Conservation (phyloP, 2,113 vertebrate genomes). For the Psittacus erithacus region DNA sequence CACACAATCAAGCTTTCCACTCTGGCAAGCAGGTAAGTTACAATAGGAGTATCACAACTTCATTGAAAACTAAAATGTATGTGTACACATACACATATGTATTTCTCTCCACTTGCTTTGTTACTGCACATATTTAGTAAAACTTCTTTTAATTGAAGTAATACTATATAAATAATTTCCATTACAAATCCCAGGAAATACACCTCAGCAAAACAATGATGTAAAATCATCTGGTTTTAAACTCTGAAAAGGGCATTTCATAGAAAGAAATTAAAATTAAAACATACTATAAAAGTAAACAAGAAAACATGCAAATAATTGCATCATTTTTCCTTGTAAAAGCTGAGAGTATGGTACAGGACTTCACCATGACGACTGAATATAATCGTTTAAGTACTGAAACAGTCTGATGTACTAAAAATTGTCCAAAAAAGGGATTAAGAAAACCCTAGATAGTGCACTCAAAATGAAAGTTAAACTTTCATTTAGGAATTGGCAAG, state of each 20-base stretch:
- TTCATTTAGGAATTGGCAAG: background rate
- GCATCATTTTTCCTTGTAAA: background rate
- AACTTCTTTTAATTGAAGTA: background rate
- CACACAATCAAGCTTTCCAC: background rate
- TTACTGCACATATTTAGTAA: background rate
- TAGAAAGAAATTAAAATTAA: background rate
- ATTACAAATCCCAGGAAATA: background rate
- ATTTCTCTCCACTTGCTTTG: background rate
- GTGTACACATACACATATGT: background rate
- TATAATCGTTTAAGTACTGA: background rate
- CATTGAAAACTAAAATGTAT: background rate
- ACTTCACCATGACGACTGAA: background rate
- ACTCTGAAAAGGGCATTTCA: background rate
- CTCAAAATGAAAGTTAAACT: background rate
- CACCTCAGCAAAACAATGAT: background rate
- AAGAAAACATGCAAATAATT: background rate
- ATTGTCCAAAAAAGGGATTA: background rate
- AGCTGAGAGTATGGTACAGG: background rate
- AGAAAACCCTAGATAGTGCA: background rate
- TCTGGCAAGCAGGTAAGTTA: background rate
- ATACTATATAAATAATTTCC: background rate
- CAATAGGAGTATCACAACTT: background rate
- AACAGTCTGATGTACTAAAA: background rate
- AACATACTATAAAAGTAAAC: background rate
- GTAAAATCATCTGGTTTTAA: background rate